These are phyloP conservation scores for Epinotia brunnichana DNA, from an alignment of 2,888 invertebrate species.

Conservation along the genomic window DNA sequence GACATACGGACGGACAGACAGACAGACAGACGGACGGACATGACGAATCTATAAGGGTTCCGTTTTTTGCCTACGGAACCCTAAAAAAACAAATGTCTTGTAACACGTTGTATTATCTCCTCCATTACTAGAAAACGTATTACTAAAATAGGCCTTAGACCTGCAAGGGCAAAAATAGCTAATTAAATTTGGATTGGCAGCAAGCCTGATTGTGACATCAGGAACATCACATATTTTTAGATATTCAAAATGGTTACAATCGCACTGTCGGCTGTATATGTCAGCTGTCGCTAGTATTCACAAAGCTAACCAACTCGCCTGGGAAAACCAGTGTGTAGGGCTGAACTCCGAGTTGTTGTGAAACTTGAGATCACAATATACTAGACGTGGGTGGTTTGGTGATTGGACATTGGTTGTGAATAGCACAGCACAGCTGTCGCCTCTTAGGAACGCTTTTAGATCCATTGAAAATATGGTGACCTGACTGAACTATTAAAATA, in stretches of 20 bases:
- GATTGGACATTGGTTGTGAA: not conserved
- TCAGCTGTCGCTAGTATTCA: constrained; percentile 2
- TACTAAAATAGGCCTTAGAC: not conserved
- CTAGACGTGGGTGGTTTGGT: not conserved
- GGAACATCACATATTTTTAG: constrained; percentile 23
- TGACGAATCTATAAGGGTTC: too few species aligned
- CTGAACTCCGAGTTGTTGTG: not conserved
- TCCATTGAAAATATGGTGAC: not conserved
- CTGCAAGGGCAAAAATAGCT: not conserved
- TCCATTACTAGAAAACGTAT: not conserved
- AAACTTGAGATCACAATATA: not conserved
- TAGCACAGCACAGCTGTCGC: constrained; percentile 1
- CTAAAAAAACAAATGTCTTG: too few species aligned
- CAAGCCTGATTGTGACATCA: not conserved
- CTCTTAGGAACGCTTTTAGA: constrained; percentile 3
- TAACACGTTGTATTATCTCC: too few species aligned
- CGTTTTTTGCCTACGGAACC: too few species aligned
- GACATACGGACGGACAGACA: too few species aligned
- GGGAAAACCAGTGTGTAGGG: not conserved
- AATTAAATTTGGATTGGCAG: not conserved
- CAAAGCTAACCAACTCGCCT: not conserved
- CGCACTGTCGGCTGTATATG: not conserved
- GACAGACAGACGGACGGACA: too few species aligned
- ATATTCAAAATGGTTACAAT: constrained; percentile 14
- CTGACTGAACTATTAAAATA: constrained; percentile 1